A percentile compares a stretch with the other conserved stretches of the same genome.
phyloP scores from a whole-genome alignment of 2,888 invertebrate species.

The Leptinotarsa juncta region DNA sequence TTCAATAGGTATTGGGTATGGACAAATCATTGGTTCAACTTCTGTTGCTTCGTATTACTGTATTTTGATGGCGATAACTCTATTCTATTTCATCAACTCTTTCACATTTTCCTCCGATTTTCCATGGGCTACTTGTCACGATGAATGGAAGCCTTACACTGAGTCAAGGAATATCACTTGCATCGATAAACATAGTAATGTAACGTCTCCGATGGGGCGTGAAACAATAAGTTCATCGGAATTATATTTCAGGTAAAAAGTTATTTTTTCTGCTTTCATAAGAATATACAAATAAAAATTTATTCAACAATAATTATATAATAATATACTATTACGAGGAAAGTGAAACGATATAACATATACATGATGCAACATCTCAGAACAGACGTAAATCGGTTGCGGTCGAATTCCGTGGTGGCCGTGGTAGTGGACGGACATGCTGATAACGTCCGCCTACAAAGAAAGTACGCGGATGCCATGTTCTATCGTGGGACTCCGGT shows the following conservation, averaged over 20 bases:
- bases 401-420: too few relatives aligned
- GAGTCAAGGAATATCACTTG: conserved; percentile 50
- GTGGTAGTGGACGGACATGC: too few relatives aligned
- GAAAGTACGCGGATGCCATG: too few relatives aligned
- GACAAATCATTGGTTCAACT: conserved; percentile 72
- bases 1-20: conserved; percentile 75
- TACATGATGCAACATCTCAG: too few relatives aligned
- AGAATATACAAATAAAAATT: too few relatives aligned
- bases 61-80: conserved; percentile 77
- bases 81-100: conserved; percentile 80
- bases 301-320: too few relatives aligned
- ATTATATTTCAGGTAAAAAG: conserved; percentile 69
- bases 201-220: not conserved
- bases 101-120: conserved; percentile 71
- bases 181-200: conserved; percentile 42
- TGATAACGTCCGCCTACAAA: too few relatives aligned
- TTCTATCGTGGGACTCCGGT: too few relatives aligned
- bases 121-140: conserved; percentile 80
- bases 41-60: conserved; percentile 83
- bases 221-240: conserved; percentile 65
- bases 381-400: too few relatives aligned
- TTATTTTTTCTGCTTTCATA: too few relatives aligned
- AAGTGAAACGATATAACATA: too few relatives aligned
- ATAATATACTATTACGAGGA: too few relatives aligned
- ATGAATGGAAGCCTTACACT: conserved; percentile 67